Evolutionary conservation across 2,888 invertebrate genomes (phyloP), one percentile per base, ranked within the genome.

Genomic region (Strigamia transsilvanica): DNA sequence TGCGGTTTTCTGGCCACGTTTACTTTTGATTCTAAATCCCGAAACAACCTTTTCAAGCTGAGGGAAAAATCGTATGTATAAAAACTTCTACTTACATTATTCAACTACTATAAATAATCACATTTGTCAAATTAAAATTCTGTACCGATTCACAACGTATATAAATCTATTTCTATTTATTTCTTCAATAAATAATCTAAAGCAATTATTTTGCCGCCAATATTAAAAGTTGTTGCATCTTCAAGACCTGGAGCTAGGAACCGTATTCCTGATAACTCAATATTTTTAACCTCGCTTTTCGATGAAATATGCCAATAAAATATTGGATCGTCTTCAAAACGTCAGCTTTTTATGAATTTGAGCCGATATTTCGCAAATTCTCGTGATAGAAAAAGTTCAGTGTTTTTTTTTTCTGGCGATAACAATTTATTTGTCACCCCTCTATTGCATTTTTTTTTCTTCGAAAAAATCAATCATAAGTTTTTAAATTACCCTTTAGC

Each of bases 401-500:
- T 18, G 32, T 73, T 12, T 73, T 73, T 73, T 32, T 73, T 32
- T 73, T 73, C 9, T 23, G 18, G 18, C 9, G 56, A 56, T 56
- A 56, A 56, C 56, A 73, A 73, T 73, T 73, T 73, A 32, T 32
- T 23, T 73, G 73, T 73, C 73, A 73, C 32, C 38, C 38, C 27
- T 73, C 73, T 73, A 13, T 73, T n/a, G 27, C 73, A 73, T 27
- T 73, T 73, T 73, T 73, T 73, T 32, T 73, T 32, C 12, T 73
- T 27, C 13, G 4, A 73, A 23, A 73, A 73, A 32, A 32, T 23
- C 32, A 73, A 73, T 73, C 73, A 73, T 73, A 73, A 73, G 27
- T 73, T 73, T 73, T n/a, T 73, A 73, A 73, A 73, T 73, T 73
- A 73, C 73, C 73, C 73, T 73, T 73, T 73, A 73, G 73, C 73